Conservation (phyloP, 2,797 vertebrate genomes). For the Lagocephalus sceleratus region DNA sequence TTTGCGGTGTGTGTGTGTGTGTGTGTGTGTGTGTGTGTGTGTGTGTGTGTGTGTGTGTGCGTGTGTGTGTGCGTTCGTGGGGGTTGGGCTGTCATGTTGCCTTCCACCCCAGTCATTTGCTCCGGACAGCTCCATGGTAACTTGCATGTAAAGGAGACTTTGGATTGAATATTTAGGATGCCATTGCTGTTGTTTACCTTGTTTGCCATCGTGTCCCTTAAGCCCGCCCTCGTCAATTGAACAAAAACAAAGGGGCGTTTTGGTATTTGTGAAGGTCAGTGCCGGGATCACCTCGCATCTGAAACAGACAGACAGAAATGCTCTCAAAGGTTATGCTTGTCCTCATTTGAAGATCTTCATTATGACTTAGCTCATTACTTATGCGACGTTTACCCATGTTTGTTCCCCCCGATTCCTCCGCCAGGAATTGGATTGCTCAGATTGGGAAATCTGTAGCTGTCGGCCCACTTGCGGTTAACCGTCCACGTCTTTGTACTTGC, state of each 20-base stretch:
- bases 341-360: slow-evolving; percentile 36
- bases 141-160: slow-evolving; percentile 64
- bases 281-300: slow-evolving; percentile 50
- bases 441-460: too few relatives aligned
- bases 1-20: too few relatives aligned
- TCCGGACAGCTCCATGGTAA: slow-evolving; percentile 65
- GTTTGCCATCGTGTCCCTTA: slow-evolving; percentile 65
- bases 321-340: slow-evolving; percentile 34
- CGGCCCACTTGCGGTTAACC: slow-evolving; percentile 21
- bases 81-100: slow-evolving; percentile 57
- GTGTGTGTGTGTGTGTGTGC: slow-evolving; percentile 18
- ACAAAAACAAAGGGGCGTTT: slow-evolving; percentile 66
- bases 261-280: slow-evolving; percentile 71
- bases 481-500: too few relatives aligned
- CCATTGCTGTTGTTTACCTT: slow-evolving; percentile 72
- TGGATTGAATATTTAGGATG: slow-evolving; percentile 67
- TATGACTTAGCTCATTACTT: too few relatives aligned
- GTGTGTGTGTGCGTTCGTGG: slow-evolving; percentile 11
- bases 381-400: too few relatives aligned
- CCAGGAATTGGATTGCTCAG: too few relatives aligned
- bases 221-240: slow-evolving; percentile 55
- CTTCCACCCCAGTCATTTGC: slow-evolving; percentile 65
- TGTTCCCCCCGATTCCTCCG: too few relatives aligned
- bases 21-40: slow-evolving; percentile 23
- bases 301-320: slow-evolving; percentile 36